Conservation (phyloP, 2,888 invertebrate genomes). For the Dexiosoma caninum region DNA sequence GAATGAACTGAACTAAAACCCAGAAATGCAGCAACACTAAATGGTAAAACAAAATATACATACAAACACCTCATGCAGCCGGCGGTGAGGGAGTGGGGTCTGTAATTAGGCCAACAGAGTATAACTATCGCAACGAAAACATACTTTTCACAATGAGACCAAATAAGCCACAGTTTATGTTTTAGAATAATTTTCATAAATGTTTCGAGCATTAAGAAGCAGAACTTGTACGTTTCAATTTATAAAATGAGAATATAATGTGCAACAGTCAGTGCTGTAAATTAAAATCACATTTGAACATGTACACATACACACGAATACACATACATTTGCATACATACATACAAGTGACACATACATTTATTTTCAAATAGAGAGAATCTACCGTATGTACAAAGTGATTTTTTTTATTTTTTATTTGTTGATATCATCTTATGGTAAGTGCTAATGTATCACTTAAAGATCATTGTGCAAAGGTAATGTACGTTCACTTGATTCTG, state of each 20-base stretch:
- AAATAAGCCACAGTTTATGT: slow-evolving; percentile 40
- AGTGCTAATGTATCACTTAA: neutral
- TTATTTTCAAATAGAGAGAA: neutral
- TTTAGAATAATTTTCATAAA: slow-evolving; percentile 46
- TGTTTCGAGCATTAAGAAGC: slow-evolving; percentile 32
- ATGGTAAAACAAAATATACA: slow-evolving; percentile 9
- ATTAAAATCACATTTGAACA: neutral
- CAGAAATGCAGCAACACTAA: slow-evolving; percentile 52
- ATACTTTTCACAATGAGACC: slow-evolving; percentile 46
- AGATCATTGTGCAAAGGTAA: neutral
- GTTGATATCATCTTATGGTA: neutral
- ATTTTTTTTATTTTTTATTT: slow-evolving; percentile 2
- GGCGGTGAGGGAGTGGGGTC: no score
- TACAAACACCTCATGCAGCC: slow-evolving; percentile 30
- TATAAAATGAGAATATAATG: slow-evolving; percentile 36
- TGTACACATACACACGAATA: neutral
- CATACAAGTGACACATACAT: neutral
- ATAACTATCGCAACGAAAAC: slow-evolving; percentile 36
- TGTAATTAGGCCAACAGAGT: slow-evolving; percentile 53
- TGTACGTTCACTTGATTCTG: neutral
- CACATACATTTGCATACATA: neutral
- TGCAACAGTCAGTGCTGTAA: slow-evolving; percentile 8
- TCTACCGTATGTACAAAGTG: neutral
- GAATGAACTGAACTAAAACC: slow-evolving; percentile 32
- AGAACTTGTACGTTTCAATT: slow-evolving; percentile 39